phyloP scores from a whole-genome alignment of 2,888 invertebrate genomes.

The Dicyrtoma fusca region DNA sequence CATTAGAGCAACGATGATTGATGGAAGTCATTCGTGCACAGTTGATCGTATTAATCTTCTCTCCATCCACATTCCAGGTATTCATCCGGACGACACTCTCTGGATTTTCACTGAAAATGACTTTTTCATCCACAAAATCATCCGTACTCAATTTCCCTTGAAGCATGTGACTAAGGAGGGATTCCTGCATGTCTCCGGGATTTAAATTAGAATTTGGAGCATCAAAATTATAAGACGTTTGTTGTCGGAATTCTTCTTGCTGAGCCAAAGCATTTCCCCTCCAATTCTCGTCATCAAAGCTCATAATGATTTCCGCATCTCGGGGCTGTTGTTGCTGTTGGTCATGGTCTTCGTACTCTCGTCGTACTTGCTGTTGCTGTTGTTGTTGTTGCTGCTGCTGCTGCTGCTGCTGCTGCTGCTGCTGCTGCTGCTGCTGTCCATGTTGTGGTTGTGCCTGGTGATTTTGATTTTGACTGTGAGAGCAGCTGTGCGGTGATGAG shows the following conservation, averaged over 20 bases:
- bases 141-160: conserved; percentile 65
- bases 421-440: too few species aligned
- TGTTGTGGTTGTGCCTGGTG: too few species aligned
- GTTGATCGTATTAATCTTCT: conserved; percentile 68
- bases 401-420: neutral
- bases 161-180: conserved; percentile 66
- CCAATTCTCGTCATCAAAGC: conserved; percentile 22
- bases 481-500: neutral
- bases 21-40: conserved; percentile 68
- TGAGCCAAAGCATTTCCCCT: conserved; percentile 2
- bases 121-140: conserved; percentile 66
- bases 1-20: conserved; percentile 69
- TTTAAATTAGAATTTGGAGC: neutral
- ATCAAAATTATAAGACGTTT: neutral
- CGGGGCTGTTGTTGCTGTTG: neutral
- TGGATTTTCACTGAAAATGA: conserved; percentile 60
- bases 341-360: neutral
- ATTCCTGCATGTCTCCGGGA: conserved; percentile 58
- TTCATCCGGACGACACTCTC: conserved; percentile 66
- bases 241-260: neutral
- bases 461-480: neutral
- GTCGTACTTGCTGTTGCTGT: neutral
- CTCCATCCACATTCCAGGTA: conserved; percentile 63
- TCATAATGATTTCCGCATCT: conserved; percentile 17
- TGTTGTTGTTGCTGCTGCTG: neutral